A percentile compares a stretch with the other conserved stretches of the same genome.
Conservation (phyloP, 2,113 vertebrate species). For the Toxotes jaculatrix region DNA sequence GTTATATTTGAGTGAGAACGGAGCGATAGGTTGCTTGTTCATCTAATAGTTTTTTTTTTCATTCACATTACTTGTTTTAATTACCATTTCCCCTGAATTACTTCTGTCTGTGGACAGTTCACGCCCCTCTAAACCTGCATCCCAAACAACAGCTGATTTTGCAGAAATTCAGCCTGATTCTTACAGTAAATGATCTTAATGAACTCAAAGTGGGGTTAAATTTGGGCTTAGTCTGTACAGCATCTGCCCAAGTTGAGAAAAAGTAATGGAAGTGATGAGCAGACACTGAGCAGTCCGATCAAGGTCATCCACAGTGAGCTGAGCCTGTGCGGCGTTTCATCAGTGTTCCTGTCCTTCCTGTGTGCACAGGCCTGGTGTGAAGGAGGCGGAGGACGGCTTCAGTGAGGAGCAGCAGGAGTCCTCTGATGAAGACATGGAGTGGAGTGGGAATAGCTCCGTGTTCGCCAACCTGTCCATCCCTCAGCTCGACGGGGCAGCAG, state of each 20-base stretch:
- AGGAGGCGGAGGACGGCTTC: constrained; percentile 86
- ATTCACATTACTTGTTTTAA: neutral
- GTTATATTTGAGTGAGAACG: neutral
- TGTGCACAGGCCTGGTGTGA: constrained; percentile 81
- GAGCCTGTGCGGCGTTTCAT: constrained; percentile 16
- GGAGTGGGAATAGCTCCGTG: constrained; percentile 89
- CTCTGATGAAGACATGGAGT: constrained; percentile 96
- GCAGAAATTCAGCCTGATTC: neutral
- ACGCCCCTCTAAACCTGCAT: neutral
- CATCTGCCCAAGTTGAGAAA: too few relatives aligned
- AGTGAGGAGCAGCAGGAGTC: constrained; percentile 91
- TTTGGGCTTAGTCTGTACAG: neutral
- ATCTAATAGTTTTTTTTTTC: too few relatives aligned
- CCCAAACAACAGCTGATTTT: neutral
- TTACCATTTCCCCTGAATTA: neutral
- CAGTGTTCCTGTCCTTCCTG: neutral
- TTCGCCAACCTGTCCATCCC: constrained; percentile 93
- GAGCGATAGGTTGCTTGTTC: too few relatives aligned
- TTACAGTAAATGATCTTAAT: too few relatives aligned
- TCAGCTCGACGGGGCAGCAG: constrained; percentile 97
- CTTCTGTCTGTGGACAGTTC: neutral
- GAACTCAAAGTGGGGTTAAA: neutral
- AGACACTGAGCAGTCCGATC: neutral
- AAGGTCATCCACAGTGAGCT: neutral
- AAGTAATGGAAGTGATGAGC: neutral